Evolutionary conservation across 1,140 invertebrate genomes (phyloP).

Genomic region (Battus philenor): DNA sequence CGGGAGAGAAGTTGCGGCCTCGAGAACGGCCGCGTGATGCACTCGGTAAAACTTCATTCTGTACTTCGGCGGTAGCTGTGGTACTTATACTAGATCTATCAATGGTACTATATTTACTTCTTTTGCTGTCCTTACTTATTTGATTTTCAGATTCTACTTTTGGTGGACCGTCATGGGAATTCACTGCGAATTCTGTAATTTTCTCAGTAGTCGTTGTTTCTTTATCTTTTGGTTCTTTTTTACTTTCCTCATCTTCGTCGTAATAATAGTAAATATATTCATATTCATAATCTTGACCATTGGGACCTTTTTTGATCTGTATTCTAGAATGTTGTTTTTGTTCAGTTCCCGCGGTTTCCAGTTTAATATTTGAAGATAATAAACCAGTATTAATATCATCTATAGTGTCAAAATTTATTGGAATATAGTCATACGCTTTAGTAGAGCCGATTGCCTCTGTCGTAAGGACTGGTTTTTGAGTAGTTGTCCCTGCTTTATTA

Average conservation of each 20-base stretch:
- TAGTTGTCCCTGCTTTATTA: slow-evolving; percentile 51
- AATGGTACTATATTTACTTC: slow-evolving; percentile 82
- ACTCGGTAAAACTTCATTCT: slow-evolving; percentile 82
- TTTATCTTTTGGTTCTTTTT: slow-evolving; percentile 66
- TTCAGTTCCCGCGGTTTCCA: slow-evolving; percentile 71
- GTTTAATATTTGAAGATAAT: slow-evolving; percentile 63
- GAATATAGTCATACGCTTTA: slow-evolving; percentile 64
- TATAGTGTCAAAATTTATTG: slow-evolving; percentile 69
- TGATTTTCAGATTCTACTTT: slow-evolving; percentile 71
- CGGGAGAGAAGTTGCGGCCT: slow-evolving; percentile 76
- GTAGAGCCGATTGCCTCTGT: slow-evolving; percentile 45
- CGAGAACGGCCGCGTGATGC: slow-evolving; percentile 73
- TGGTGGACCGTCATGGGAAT: slow-evolving; percentile 78
- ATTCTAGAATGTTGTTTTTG: slow-evolving; percentile 80
- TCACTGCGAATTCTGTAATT: slow-evolving; percentile 39
- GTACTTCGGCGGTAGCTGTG: slow-evolving; percentile 64
- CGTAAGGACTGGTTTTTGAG: slow-evolving; percentile 69
- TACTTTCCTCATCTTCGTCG: slow-evolving; percentile 84
- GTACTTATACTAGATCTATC: slow-evolving; percentile 77
- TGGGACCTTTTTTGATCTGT: slow-evolving; percentile 91
- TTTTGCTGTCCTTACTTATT: slow-evolving; percentile 60
- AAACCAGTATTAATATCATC: slow-evolving; percentile 70
- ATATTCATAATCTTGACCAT: slow-evolving; percentile 93
- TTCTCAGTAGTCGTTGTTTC: slow-evolving; percentile 33
- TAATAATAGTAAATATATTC: slow-evolving; percentile 95